Evolutionary conservation across 2,797 vertebrate species (phyloP).

Genomic region (Acrocephalus scirpaceus): DNA sequence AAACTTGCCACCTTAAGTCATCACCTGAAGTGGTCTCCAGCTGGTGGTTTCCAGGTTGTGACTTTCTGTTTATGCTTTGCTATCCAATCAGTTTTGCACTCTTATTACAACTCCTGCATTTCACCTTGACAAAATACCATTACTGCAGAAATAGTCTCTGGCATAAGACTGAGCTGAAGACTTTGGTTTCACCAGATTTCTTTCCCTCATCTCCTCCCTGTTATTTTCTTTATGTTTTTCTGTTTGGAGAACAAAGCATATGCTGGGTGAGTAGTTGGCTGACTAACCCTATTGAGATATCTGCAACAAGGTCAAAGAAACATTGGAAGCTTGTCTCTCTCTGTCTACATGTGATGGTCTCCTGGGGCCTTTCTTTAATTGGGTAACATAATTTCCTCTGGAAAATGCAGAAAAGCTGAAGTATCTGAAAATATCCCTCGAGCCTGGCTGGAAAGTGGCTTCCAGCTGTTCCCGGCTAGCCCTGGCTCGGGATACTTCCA

Average conservation of each 20-base stretch:
- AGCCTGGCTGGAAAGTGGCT: no score
- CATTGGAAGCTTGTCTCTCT: not conserved
- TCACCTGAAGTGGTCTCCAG: not conserved
- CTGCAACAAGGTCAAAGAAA: not conserved
- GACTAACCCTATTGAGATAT: not conserved
- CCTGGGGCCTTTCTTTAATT: not conserved
- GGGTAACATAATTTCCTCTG: not conserved
- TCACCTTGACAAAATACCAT: not conserved
- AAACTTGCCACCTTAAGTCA: not conserved
- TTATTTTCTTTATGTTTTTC: not conserved
- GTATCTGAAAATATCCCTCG: no score
- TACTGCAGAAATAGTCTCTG: not conserved
- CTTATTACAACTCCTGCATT: not conserved
- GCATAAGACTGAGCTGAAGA: not conserved
- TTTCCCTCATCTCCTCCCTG: not conserved
- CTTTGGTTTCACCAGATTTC: not conserved
- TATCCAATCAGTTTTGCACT: not conserved
- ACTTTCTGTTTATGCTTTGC: not conserved
- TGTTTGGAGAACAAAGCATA: not conserved
- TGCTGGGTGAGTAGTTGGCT: not conserved
- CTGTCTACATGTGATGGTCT: accelerated
- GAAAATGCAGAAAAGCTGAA: not conserved
- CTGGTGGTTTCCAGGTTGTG: not conserved
- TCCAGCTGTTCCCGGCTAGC: no score
- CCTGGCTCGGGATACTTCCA: no score